Evolutionary conservation across 64 coral and sea anemone genomes (phyloP).

Genomic region (Stichodactyla helianthus): DNA sequence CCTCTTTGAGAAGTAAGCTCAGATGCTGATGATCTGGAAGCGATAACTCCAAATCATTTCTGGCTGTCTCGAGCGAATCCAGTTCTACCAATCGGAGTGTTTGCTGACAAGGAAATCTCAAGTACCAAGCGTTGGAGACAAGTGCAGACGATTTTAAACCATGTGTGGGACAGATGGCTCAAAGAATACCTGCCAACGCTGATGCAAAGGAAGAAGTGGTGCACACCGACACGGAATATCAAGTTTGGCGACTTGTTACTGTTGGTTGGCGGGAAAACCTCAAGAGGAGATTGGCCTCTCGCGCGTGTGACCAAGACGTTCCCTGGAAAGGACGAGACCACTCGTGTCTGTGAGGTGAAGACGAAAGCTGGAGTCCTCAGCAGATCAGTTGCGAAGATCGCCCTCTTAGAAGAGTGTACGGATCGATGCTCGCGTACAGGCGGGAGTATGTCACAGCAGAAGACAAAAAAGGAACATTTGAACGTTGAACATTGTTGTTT

Average conservation of each 20-base stretch:
- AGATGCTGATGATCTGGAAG: constrained; percentile 20
- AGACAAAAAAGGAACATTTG: too few species aligned
- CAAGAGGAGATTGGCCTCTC: constrained; percentile 25
- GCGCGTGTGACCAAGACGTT: not conserved
- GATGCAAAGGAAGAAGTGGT: constrained; percentile 16
- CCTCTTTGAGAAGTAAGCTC: constrained; percentile 14
- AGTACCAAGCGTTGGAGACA: constrained; percentile 20
- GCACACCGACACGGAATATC: not conserved
- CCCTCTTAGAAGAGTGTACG: constrained; percentile 17
- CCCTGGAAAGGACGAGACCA: constrained; percentile 8
- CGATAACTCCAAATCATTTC: constrained; percentile 38
- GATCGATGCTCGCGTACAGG: too few species aligned
- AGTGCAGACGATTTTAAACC: not conserved
- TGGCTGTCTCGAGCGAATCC: not conserved
- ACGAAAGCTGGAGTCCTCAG: not conserved
- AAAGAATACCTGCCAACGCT: constrained; percentile 9
- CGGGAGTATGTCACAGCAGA: too few species aligned
- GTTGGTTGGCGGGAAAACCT: not conserved
- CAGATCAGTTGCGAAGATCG: not conserved
- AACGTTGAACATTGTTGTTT: too few species aligned
- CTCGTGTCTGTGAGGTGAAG: not conserved
- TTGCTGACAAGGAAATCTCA: constrained; percentile 11
- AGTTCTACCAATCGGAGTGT: not conserved
- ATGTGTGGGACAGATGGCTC: constrained; percentile 19
- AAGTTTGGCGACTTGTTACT: constrained; percentile 2